Percentiles rank a stretch among this genome's conserved stretches.
Conservation (phyloP, 2,113 vertebrate genomes). For the Barnardius zonarius region DNA sequence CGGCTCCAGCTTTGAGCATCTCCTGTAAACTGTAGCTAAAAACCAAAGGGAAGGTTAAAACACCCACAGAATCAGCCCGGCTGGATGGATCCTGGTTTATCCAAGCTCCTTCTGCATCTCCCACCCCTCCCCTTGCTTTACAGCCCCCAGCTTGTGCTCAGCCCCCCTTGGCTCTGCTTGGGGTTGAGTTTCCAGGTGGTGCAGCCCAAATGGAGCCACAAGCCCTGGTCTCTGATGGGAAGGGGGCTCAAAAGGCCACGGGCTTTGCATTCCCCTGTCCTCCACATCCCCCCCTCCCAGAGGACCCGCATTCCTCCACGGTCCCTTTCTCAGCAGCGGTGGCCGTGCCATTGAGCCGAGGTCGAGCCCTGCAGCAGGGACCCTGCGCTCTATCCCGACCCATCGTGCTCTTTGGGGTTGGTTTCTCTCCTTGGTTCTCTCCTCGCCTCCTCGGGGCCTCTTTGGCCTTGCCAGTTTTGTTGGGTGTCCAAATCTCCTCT, state of each 20-base stretch:
- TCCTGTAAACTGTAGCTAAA: background rate
- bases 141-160: background rate
- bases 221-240: background rate
- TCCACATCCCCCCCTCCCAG: rapidly evolving
- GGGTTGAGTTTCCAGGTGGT: background rate
- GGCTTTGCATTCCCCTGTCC: background rate
- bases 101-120: background rate
- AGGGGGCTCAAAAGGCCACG: rapidly evolving
- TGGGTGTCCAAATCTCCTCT: background rate
- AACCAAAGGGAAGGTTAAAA: background rate
- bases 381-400: background rate
- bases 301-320: background rate
- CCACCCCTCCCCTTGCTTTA: background rate
- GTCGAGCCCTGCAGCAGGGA: background rate
- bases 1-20: background rate
- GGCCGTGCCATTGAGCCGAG: background rate
- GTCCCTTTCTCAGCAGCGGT: background rate
- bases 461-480: background rate
- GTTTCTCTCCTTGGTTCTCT: background rate
- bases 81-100: background rate
- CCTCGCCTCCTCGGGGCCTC: background rate
- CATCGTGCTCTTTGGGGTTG: background rate
- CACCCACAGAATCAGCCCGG: rapidly evolving
- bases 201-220: background rate
- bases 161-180: background rate